Conservation (phyloP, 2,888 invertebrate genomes). For the Lepidonotus clava region DNA sequence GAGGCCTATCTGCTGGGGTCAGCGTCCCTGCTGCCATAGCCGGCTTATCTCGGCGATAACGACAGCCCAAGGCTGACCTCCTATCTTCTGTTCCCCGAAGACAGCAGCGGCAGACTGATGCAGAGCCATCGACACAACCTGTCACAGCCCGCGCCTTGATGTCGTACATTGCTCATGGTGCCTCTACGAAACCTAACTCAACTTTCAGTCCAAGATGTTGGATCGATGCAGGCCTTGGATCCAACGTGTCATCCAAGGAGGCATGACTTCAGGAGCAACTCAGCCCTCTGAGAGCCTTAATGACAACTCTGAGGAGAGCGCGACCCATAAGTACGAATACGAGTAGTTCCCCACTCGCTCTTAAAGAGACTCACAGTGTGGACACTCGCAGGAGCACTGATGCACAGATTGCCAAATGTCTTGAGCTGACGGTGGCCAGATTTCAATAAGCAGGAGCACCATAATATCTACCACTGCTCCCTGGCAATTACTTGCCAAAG, state of each 20-base stretch:
- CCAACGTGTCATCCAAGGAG: slow-evolving; percentile 62
- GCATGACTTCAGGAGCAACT: slow-evolving; percentile 30
- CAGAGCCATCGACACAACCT: background rate
- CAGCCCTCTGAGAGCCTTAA: background rate
- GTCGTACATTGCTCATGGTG: background rate
- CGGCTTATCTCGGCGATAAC: slow-evolving; percentile 41
- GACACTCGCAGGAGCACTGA: slow-evolving; percentile 30
- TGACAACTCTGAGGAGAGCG: background rate
- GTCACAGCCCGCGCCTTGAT: background rate
- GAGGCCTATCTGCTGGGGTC: slow-evolving; percentile 49
- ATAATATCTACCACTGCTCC: slow-evolving; percentile 7
- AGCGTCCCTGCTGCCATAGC: slow-evolving; percentile 27
- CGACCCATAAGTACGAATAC: background rate
- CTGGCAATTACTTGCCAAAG: background rate
- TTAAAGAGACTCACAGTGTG: background rate
- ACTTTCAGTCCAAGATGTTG: slow-evolving; percentile 52
- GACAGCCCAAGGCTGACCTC: background rate
- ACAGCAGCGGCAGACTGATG: slow-evolving; percentile 38
- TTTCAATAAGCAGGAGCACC: slow-evolving; percentile 14
- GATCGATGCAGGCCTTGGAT: slow-evolving; percentile 57
- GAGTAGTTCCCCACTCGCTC: background rate
- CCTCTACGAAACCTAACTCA: slow-evolving; percentile 19
- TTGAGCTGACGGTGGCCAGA: slow-evolving; percentile 18
- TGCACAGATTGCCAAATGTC: slow-evolving; percentile 33
- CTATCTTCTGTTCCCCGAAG: background rate